Evolutionary conservation across 2,113 vertebrate species (phyloP), one percentile per base, ranked within the genome.

Genomic region (Brachypteracias leptosomus): DNA sequence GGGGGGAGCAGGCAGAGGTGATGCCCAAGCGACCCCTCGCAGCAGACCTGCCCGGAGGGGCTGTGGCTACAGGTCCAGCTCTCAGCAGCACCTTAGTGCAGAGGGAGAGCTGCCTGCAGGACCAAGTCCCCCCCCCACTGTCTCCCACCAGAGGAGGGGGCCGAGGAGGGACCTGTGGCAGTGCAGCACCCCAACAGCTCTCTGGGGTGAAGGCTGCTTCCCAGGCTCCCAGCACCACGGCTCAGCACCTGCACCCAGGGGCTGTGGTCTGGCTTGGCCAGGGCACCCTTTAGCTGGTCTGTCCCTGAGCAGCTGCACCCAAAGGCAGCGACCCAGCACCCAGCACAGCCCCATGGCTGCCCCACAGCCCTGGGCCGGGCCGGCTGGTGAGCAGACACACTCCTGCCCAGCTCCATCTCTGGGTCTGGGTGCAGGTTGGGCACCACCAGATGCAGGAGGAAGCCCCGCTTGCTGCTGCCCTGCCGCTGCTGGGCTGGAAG

Each of bases 401-500:
- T 38, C 17, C 21, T 71, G 38, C 33, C 21, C 35, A 42, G 44
- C 35, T 22, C 44, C 1, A 4, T 7, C 55, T 36, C 59, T 80
- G 35, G 8, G 16, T 76, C 1, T 9, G 16, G 40, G 29, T 4
- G 4, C 0, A 80, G 54, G 35, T 4, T 70, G 72, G 42, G 55
- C 65, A 49, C 26, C 0, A 3, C 7, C 63, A 52, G 44, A 25
- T 0, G 1, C 33, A 55, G 49, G 44, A 67, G 21, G 55, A 85
- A 71, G 21, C 18, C 1, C 1, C 24, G 58, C 25, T 42, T 58
- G 10, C 62, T 31, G 36, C 40, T 31, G 59, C 67, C 44, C 28
- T 20, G 35, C 14, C 0, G 46, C 40, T 24, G 46, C 46, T 51
- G 26, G 0, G 0, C 20, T n/a, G n/a, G n/a, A n/a, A n/a, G n/a